Conservation (phyloP, 2,113 vertebrate genomes). For the Donacobius atricapilla region DNA sequence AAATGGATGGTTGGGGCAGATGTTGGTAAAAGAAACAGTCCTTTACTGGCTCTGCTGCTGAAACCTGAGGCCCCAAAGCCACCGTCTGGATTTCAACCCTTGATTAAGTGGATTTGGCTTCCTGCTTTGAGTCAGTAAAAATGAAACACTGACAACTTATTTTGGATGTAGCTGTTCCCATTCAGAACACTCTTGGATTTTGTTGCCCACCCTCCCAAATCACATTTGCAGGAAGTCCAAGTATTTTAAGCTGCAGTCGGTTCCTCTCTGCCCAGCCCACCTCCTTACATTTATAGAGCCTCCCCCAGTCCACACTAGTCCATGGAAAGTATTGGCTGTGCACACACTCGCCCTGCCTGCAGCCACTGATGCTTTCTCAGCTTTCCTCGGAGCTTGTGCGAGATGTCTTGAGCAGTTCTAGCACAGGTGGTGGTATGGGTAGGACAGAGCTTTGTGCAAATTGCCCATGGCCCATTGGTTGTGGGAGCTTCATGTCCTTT, state of each 20-base stretch:
- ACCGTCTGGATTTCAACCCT: background rate
- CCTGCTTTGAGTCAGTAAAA: background rate
- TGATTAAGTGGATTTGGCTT: background rate
- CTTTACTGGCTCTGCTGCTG: background rate
- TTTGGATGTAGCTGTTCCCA: background rate
- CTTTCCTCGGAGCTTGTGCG: background rate
- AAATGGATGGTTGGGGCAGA: background rate
- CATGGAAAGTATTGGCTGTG: conserved; percentile 2
- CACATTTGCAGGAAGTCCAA: conserved; percentile 23
- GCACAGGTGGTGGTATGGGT: background rate
- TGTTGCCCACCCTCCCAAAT: background rate
- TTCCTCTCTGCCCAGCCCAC: conserved; percentile 41
- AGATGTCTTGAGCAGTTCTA: background rate
- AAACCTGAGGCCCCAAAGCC: background rate
- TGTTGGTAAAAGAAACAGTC: background rate
- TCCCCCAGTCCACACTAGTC: background rate
- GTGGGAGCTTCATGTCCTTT: background rate
- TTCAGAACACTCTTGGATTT: background rate
- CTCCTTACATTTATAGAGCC: conserved; percentile 48
- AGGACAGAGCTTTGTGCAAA: background rate
- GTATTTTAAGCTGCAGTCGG: conserved; percentile 28
- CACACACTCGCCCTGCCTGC: background rate
- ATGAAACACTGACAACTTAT: background rate
- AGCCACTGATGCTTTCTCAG: background rate
- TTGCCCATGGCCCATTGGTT: background rate